A percentile compares a stretch with the other conserved stretches of the same genome.
Conservation (phyloP, 2,113 vertebrate species). For the Fregata magnificens region DNA sequence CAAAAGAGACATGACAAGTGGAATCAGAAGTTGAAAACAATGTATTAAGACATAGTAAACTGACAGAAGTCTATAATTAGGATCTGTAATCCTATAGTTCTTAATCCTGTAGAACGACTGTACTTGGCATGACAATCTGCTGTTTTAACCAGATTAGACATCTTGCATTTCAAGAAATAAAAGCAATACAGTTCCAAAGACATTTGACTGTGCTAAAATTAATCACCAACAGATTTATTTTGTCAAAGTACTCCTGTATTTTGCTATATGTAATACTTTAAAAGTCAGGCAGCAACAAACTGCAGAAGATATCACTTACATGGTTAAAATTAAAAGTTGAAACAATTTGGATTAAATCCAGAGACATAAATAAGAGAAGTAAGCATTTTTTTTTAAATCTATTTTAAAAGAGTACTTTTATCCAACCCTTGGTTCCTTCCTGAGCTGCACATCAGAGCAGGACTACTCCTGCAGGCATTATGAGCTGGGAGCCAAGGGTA, state of each 20-base stretch:
- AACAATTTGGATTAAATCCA: not conserved
- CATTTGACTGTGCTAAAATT: slow-evolving; percentile 26
- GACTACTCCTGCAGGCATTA: not conserved
- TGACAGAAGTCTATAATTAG: slow-evolving; percentile 47
- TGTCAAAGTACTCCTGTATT: not conserved
- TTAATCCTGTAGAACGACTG: slow-evolving; percentile 28
- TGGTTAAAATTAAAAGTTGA: not conserved
- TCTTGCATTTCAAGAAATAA: slow-evolving; percentile 11
- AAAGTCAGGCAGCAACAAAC: not conserved
- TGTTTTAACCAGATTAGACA: slow-evolving; percentile 23
- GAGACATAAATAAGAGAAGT: not conserved
- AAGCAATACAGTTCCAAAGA: slow-evolving; percentile 1
- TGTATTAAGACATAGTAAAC: not conserved
- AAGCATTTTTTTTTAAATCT: not conserved
- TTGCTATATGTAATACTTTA: not conserved
- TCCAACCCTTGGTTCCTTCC: not conserved
- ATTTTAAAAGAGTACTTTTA: not conserved
- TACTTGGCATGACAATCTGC: not conserved
- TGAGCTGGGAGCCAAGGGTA: not conserved
- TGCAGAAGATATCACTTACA: not conserved
- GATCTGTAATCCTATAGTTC: slow-evolving; percentile 38
- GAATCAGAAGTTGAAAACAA: slow-evolving; percentile 21
- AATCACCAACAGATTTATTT: slow-evolving; percentile 25
- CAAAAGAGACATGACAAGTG: not conserved
- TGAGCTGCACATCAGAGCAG: not conserved